phyloP scores from a whole-genome alignment of 2,888 invertebrate species.

The Diarsia rubi region DNA sequence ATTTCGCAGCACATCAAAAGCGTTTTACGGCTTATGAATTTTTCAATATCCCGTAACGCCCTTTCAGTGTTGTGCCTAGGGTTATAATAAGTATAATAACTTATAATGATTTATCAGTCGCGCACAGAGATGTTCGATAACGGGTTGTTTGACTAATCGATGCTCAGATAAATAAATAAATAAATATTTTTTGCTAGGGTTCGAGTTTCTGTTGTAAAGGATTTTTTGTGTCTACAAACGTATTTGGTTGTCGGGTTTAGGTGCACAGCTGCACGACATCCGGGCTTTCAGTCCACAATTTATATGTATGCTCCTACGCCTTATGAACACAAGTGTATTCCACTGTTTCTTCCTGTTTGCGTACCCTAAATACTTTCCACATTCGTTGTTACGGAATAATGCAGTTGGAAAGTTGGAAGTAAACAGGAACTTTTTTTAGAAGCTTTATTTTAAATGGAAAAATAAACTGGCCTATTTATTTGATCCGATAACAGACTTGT shows the following conservation, averaged over 20 bases:
- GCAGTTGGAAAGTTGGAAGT: constrained; percentile 35
- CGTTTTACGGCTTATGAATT: constrained; percentile 37
- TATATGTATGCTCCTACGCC: constrained; percentile 44
- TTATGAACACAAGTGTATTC: constrained; percentile 68
- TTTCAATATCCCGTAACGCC: constrained; percentile 50
- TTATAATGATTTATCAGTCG: constrained; percentile 73
- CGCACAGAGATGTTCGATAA: constrained; percentile 75
- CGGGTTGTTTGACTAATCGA: constrained; percentile 70
- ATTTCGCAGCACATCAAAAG: constrained; percentile 48
- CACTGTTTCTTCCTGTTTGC: constrained; percentile 52
- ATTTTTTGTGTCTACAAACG: constrained; percentile 73
- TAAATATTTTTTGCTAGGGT: constrained; percentile 31
- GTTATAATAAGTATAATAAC: background rate
- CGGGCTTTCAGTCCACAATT: constrained; percentile 72
- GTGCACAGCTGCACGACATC: constrained; percentile 85
- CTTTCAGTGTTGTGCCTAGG: constrained; percentile 48
- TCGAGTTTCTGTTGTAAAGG: constrained; percentile 59
- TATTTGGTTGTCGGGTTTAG: constrained; percentile 66
- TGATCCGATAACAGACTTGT: constrained; percentile 39
- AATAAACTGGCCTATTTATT: constrained; percentile 36
- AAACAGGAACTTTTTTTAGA: constrained; percentile 41
- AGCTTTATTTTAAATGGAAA: constrained; percentile 28
- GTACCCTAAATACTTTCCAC: constrained; percentile 51
- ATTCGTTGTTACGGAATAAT: constrained; percentile 46
- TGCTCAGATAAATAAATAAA: constrained; percentile 68